Evolutionary conservation across 2,113 vertebrate species (phyloP).

Genomic region (Crotalus helleri): DNA sequence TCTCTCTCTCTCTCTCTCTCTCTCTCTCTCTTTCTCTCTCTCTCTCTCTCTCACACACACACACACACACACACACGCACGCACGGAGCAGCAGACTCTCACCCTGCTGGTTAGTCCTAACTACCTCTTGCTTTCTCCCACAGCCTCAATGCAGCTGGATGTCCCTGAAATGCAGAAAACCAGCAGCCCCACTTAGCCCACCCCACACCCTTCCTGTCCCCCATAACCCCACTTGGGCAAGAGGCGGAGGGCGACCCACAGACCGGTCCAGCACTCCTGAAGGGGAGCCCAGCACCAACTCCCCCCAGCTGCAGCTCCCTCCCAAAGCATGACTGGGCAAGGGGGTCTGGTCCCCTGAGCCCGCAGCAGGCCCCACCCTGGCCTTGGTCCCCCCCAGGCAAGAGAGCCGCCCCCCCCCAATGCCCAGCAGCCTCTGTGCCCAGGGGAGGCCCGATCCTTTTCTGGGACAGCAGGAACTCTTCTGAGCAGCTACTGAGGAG

Average conservation of each 20-base stretch:
- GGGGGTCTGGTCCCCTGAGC: neutral
- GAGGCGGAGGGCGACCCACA: neutral
- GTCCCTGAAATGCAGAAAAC: neutral
- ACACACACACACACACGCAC: too few species aligned
- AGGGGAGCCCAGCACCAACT: neutral
- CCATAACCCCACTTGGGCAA: neutral
- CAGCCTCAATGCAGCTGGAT: neutral
- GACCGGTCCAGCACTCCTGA: neutral
- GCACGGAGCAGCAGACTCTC: rapidly evolving
- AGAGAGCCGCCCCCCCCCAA: neutral
- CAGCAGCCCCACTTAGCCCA: neutral
- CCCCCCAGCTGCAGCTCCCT: too few species aligned
- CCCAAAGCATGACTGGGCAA: neutral
- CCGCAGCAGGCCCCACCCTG: neutral
- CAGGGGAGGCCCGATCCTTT: neutral
- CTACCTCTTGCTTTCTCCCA: neutral
- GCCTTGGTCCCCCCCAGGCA: neutral
- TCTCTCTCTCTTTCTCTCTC: too few species aligned
- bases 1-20: too few species aligned
- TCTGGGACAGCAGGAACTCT: neutral
- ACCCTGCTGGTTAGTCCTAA: neutral
- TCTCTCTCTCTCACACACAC: too few species aligned
- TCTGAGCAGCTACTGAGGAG: neutral
- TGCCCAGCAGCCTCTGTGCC: neutral
- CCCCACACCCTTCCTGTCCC: neutral